phyloP scores from a whole-genome alignment of 2,113 vertebrate species.

The Pseudolaguvia tuberculata region DNA sequence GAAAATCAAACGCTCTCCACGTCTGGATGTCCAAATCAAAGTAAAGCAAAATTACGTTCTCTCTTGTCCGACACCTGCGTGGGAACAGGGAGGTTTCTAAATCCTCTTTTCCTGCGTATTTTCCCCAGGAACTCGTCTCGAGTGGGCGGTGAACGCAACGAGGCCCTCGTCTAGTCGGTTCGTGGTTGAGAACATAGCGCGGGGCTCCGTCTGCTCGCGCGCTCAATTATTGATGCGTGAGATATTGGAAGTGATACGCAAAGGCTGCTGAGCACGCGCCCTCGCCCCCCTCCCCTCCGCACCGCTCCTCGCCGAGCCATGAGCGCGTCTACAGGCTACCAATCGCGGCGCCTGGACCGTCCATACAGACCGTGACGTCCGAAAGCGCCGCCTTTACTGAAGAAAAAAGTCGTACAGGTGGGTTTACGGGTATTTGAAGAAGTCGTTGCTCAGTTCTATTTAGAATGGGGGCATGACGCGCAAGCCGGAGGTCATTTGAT shows the following conservation, averaged over 20 bases:
- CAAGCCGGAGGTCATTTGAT: slow-evolving; percentile 24
- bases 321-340: slow-evolving; percentile 62
- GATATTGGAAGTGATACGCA: slow-evolving; percentile 77
- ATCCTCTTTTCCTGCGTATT: slow-evolving; percentile 2
- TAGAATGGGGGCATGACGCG: slow-evolving; percentile 31
- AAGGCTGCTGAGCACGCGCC: slow-evolving; percentile 65
- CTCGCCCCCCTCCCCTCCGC: slow-evolving; percentile 48
- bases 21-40: slow-evolving; percentile 1
- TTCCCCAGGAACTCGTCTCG: slow-evolving; percentile 55
- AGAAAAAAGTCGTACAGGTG: slow-evolving; percentile 50
- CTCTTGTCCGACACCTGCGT: slow-evolving; percentile 29
- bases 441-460: slow-evolving; percentile 15
- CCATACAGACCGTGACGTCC: slow-evolving; percentile 45
- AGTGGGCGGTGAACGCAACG: slow-evolving; percentile 58
- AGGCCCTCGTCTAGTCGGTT: slow-evolving; percentile 67
- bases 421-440: slow-evolving; percentile 24
- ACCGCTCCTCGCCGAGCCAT: slow-evolving; percentile 60
- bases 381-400: slow-evolving; percentile 34
- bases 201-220: slow-evolving; percentile 69
- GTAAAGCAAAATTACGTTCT: neutral
- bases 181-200: slow-evolving; percentile 74
- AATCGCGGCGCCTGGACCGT: slow-evolving; percentile 59
- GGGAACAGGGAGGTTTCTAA: slow-evolving; percentile 7
- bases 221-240: slow-evolving; percentile 80
- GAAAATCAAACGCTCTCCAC: neutral